A percentile compares a stretch with the other conserved stretches of the same genome.
These are phyloP conservation scores for Sardinella longiceps DNA, from an alignment of 2,797 vertebrate genomes.

Conservation along the genomic window DNA sequence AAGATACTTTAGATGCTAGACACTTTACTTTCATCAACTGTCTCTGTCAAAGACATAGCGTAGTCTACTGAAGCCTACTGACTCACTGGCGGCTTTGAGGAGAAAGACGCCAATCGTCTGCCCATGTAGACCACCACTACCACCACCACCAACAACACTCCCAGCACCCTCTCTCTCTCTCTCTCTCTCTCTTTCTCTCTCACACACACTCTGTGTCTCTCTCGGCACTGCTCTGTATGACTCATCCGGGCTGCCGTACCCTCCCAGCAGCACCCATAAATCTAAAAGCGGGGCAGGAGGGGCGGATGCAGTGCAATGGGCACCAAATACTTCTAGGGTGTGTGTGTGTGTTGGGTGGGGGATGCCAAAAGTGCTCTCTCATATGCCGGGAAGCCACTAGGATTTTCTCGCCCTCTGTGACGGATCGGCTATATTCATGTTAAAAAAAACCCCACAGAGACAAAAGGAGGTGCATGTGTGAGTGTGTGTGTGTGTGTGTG, in stretches of 20 bases:
- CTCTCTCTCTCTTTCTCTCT: background rate
- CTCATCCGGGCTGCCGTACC: background rate
- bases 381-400: background rate
- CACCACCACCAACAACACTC: too few relatives aligned
- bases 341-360: background rate
- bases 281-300: slow-evolving; percentile 7
- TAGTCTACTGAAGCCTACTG: too few relatives aligned
- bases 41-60: too few relatives aligned
- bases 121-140: background rate
- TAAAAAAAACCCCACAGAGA: background rate
- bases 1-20: too few relatives aligned
- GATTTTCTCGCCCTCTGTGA: background rate
- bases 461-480: background rate
- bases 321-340: background rate
- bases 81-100: background rate
- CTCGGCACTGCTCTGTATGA: background rate
- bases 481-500: background rate
- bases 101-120: background rate
- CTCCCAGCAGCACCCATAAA: background rate
- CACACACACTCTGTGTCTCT: too few relatives aligned
- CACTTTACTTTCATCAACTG: too few relatives aligned
- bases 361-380: background rate
- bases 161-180: background rate
- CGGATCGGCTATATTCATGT: background rate
- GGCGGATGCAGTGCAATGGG: background rate